Evolutionary conservation across 2,797 vertebrate species (phyloP).

Genomic region (Leptatherina wallacei): DNA sequence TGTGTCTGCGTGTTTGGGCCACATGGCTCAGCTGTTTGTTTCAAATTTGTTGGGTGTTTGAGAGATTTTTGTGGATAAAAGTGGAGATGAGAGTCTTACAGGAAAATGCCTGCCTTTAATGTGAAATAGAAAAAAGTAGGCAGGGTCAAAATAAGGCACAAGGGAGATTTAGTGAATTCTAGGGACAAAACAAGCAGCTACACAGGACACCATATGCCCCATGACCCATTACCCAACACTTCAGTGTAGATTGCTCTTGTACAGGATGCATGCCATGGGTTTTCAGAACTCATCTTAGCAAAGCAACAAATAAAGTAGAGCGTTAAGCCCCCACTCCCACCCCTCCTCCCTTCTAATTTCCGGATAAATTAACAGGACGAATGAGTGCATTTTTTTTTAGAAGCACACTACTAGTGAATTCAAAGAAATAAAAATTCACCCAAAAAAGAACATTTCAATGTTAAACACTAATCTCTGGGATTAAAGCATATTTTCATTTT

Average conservation of each 20-base stretch:
- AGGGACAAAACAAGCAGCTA: constrained; percentile 48
- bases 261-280: constrained; percentile 28
- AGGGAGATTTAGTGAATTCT: constrained; percentile 72
- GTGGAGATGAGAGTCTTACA: constrained; percentile 32
- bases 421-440: constrained; percentile 8
- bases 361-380: constrained; percentile 18
- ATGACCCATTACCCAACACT: constrained; percentile 55
- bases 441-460: constrained; percentile 2
- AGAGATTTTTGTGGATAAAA: constrained; percentile 47
- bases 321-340: constrained; percentile 36
- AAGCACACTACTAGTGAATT: constrained; percentile 8
- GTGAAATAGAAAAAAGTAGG: constrained; percentile 24
- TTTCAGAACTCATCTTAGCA: constrained; percentile 42
- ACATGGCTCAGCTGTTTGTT: constrained; percentile 53
- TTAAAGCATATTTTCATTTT: constrained; percentile 12
- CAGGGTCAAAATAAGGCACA: constrained; percentile 44
- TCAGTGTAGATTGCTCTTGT: constrained; percentile 35
- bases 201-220: constrained; percentile 65
- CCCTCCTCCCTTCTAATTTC: constrained; percentile 15
- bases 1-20: constrained; percentile 1
- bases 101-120: constrained; percentile 20
- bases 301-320: constrained; percentile 43
- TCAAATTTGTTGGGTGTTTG: constrained; percentile 42
- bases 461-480: constrained; percentile 11
- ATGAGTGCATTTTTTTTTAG: constrained; percentile 8